phyloP scores from a whole-genome alignment of 2,113 vertebrate species.

The Rhinichthys klamathensis region DNA sequence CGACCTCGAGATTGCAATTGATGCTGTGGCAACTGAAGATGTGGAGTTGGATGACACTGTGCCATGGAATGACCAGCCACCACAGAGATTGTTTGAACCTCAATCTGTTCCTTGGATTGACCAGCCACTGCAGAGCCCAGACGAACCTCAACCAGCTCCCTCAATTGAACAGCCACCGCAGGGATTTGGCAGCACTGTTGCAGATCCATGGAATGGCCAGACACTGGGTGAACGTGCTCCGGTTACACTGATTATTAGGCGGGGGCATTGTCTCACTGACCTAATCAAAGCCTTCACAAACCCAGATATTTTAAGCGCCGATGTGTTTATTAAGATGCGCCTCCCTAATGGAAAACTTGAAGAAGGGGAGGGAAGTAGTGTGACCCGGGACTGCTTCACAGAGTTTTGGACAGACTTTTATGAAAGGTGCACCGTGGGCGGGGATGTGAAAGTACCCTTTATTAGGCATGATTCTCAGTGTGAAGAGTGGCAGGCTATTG shows the following conservation, averaged over 20 bases:
- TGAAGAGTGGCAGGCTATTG: slow-evolving; percentile 43
- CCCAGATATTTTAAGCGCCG: slow-evolving; percentile 11
- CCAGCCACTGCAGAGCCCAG: no score
- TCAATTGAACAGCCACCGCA: no score
- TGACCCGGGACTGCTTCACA: slow-evolving; percentile 33
- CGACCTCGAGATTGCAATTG: slow-evolving; percentile 2
- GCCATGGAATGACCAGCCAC: not conserved
- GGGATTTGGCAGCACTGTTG: not conserved
- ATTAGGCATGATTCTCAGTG: slow-evolving; percentile 42
- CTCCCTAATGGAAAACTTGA: slow-evolving; percentile 47
- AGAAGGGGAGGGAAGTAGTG: slow-evolving; percentile 30
- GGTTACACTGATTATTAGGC: slow-evolving; percentile 19
- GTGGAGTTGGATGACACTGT: slow-evolving; percentile 12
- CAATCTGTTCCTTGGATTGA: not conserved
- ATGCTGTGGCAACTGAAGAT: not conserved
- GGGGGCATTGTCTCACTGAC: slow-evolving; percentile 27
- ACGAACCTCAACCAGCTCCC: no score
- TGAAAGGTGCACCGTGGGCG: slow-evolving; percentile 33
- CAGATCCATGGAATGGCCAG: not conserved
- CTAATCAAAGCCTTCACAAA: slow-evolving; percentile 41
- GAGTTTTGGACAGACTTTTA: slow-evolving; percentile 47
- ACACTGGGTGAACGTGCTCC: not conserved
- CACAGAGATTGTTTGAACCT: not conserved
- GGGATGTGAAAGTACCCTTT: slow-evolving; percentile 31
- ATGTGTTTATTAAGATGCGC: slow-evolving; percentile 39